A percentile compares a stretch with the other conserved stretches of the same genome.
These are phyloP conservation scores for Dromococcyx pavoninus DNA, from an alignment of 2,797 vertebrate genomes.

Conservation along the genomic window DNA sequence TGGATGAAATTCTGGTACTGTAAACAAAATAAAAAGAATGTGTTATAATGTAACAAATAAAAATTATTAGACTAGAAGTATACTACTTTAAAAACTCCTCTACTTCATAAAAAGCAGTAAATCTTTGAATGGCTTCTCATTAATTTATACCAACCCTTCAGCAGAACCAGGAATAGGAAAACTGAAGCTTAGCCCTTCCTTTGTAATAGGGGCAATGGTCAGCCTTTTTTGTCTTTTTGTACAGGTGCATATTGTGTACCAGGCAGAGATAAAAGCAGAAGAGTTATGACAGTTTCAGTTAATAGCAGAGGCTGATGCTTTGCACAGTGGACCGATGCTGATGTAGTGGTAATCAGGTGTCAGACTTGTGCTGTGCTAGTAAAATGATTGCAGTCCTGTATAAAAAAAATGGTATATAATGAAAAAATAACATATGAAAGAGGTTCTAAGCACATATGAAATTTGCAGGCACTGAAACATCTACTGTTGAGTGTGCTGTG, in stretches of 20 bases:
- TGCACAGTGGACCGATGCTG: constrained; percentile 4
- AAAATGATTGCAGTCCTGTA: constrained; percentile 8
- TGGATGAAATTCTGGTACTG: background rate
- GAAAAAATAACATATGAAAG: constrained; percentile 47
- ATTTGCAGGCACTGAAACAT: background rate
- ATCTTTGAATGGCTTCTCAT: background rate
- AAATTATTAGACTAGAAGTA: background rate
- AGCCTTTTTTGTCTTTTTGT: background rate
- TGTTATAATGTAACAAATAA: background rate
- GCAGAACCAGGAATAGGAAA: background rate
- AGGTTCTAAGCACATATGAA: constrained; percentile 48
- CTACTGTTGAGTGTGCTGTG: background rate
- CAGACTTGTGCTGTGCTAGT: constrained; percentile 45
- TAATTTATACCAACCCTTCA: background rate
- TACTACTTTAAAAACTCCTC: rapidly evolving
- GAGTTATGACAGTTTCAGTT: background rate
- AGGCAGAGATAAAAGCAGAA: background rate
- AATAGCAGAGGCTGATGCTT: constrained; percentile 20
- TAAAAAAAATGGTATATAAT: constrained; percentile 21
- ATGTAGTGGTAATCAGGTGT: constrained; percentile 59
- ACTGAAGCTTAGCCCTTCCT: background rate
- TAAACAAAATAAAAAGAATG: background rate
- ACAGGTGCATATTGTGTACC: background rate
- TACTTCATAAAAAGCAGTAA: background rate
- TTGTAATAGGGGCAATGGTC: rapidly evolving